Evolutionary conservation across 2,797 vertebrate genomes (phyloP).

Genomic region (Molossus alvarezi): DNA sequence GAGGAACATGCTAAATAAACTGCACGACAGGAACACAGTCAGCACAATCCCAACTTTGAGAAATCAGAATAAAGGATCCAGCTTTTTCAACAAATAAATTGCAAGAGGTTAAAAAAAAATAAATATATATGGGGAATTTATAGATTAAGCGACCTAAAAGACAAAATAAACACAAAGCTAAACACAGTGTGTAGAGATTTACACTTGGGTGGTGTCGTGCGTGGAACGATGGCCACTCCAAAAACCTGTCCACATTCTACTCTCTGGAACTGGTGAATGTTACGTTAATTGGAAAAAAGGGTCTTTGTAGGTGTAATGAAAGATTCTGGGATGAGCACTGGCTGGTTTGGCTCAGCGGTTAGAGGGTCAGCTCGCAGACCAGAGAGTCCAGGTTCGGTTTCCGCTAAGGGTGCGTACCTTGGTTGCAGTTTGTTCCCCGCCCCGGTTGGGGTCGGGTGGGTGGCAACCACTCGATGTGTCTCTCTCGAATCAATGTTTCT

Average conservation of each 20-base stretch:
- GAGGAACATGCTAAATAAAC: no score
- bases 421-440: no score
- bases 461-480: no score
- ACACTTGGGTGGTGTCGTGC: neutral
- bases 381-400: no score
- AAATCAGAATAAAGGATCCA: no score
- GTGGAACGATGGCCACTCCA: neutral
- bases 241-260: neutral
- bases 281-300: neutral
- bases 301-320: conserved; percentile 11
- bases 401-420: no score
- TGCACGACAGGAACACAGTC: no score
- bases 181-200: neutral
- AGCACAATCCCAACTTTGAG: no score
- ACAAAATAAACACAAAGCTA: neutral
- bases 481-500: no score
- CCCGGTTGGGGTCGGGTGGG: no score
- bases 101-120: neutral
- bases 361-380: no score
- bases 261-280: neutral
- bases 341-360: no score
- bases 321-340: neutral
- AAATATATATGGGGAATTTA: neutral
- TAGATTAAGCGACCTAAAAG: neutral
- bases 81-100: neutral